These are phyloP conservation scores for Helicoverpa assulta DNA, from an alignment of 2,888 invertebrate species.

Conservation along the genomic window DNA sequence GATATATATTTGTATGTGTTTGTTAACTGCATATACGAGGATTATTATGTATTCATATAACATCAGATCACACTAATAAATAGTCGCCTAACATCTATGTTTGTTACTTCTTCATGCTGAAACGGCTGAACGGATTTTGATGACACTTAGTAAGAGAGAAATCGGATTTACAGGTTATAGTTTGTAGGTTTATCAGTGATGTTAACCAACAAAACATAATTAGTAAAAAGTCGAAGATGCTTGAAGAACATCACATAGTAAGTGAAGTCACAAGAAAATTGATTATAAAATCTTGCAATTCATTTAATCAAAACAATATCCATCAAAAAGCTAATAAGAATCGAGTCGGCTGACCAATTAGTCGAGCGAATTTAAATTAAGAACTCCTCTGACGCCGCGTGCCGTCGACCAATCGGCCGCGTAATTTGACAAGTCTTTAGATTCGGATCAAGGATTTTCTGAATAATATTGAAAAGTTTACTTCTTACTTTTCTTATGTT, in stretches of 20 bases:
- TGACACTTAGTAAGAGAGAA: too few relatives aligned
- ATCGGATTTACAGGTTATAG: too few relatives aligned
- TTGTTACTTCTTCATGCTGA: too few relatives aligned
- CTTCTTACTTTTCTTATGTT: slow-evolving; percentile 46
- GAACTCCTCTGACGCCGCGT: slow-evolving; percentile 64
- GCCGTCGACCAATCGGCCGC: slow-evolving; percentile 65
- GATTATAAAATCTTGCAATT: slow-evolving; percentile 56
- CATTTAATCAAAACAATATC: slow-evolving; percentile 66
- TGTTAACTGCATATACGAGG: slow-evolving; percentile 61
- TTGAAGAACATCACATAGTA: slow-evolving; percentile 8
- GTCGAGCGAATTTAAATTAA: slow-evolving; percentile 71
- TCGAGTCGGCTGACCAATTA: slow-evolving; percentile 69
- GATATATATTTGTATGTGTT: slow-evolving; percentile 64
- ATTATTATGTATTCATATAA: slow-evolving; percentile 26
- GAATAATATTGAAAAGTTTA: slow-evolving; percentile 52
- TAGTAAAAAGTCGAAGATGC: not conserved
- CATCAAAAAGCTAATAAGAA: slow-evolving; percentile 70
- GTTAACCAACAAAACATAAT: too few relatives aligned
- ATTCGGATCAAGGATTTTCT: slow-evolving; percentile 61
- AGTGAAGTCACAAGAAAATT: slow-evolving; percentile 39
- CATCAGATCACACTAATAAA: too few relatives aligned
- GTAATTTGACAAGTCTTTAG: slow-evolving; percentile 70
- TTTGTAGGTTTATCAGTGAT: not conserved
- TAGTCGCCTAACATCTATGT: too few relatives aligned
- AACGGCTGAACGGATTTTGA: too few relatives aligned